Conservation (phyloP, 2,888 invertebrate species). For the Timema cristinae region DNA sequence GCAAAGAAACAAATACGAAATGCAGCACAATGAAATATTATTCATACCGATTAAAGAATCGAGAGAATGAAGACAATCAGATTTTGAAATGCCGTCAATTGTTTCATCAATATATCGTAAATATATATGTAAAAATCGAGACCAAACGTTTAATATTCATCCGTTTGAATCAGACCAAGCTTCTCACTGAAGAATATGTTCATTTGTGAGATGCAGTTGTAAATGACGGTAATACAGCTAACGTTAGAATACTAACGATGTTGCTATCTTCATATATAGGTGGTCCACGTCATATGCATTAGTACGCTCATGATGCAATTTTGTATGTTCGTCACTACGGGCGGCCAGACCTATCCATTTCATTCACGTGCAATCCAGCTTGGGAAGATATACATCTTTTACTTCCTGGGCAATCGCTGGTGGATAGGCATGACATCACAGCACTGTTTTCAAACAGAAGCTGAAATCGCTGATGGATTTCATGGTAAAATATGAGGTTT, state of each 20-base stretch:
- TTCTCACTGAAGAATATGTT: constrained; percentile 27
- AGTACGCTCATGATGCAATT: constrained; percentile 25
- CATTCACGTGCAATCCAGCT: constrained; percentile 36
- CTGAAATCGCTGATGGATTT: too few species aligned
- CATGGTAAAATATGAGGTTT: too few species aligned
- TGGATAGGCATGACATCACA: constrained; percentile 9
- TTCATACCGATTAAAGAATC: constrained; percentile 15
- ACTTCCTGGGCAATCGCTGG: not conserved
- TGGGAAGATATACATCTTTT: constrained; percentile 19
- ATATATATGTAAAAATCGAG: constrained; percentile 36
- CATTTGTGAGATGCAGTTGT: constrained; percentile 17
- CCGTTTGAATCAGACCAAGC: constrained; percentile 33
- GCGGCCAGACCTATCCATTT: constrained; percentile 22
- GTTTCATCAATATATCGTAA: constrained; percentile 35
- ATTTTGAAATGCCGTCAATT: constrained; percentile 31
- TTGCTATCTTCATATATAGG: constrained; percentile 14
- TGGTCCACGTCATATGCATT: constrained; percentile 16
- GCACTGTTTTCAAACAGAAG: constrained; percentile 15
- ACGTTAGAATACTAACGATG: constrained; percentile 7
- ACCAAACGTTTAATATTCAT: constrained; percentile 27
- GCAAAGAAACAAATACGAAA: constrained; percentile 8
- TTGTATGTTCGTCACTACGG: constrained; percentile 18
- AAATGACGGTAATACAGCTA: constrained; percentile 7
- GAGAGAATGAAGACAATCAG: constrained; percentile 11
- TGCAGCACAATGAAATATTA: constrained; percentile 12